Evolutionary conservation across 2,113 vertebrate genomes (phyloP), one percentile per base, ranked within the genome.

Genomic region (Chaetura pelagica): DNA sequence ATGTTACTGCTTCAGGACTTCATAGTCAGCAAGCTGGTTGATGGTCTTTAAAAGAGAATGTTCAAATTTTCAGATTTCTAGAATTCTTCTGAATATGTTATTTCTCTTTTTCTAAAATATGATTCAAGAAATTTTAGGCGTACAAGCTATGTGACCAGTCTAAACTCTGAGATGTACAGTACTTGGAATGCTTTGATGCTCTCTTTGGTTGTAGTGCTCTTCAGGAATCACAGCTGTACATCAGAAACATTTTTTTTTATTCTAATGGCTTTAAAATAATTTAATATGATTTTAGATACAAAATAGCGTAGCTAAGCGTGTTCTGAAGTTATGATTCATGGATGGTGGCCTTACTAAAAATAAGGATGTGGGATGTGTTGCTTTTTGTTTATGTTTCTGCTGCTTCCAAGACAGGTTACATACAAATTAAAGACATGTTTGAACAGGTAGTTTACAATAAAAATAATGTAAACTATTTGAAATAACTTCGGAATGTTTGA

Each of bases 81-180:
- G 54, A 19, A 52, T 83, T 77, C 29, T 75, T 64, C 27, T 71
- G 61, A 30, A 29, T 87, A 69, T 63, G 3, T 52, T 94, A 63
- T 20, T 86, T 4, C 26, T 46, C 3, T 17, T 84, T 74, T 92
- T 42, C 24, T 46, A 48, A 72, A 55, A 67, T 46, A n/a, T 4
- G 19, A 75, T 57, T n/a, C 9, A 38, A 54, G 71, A 63, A 67
- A n/a, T 48, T 67, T 52, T 76, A 52, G 29, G 34, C 11, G 8
- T 55, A 12, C 4, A 49, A 67, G 3, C 63, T 87, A 30, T 1
- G 3, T 1, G 1, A 8, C 16, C 26, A 30, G 9, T 68, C 35
- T 83, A 68, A 77, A 69, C 20, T 49, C 14, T 52, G 34, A 72
- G 8, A 29, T 38, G 16, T 49, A 26, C 16, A 44, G 22, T 51